phyloP scores from a whole-genome alignment of 1,140 invertebrate genomes.

The Neodiprion fabricii region DNA sequence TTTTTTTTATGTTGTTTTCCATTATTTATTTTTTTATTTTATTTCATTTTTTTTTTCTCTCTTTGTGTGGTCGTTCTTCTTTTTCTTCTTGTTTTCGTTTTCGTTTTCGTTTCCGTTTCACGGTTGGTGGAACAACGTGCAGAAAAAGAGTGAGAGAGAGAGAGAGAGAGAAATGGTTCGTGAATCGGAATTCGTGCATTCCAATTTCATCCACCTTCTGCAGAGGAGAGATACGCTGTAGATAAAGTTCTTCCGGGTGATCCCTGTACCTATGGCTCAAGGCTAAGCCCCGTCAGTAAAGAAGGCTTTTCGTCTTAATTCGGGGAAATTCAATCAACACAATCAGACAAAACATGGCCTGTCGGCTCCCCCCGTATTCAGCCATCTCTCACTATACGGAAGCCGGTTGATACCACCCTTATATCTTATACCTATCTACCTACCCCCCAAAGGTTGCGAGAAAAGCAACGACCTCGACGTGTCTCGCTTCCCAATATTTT shows the following conservation, averaged over 20 bases:
- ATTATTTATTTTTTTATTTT: slow-evolving; percentile 17
- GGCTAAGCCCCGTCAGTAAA: not conserved
- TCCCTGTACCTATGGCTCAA: too few relatives aligned
- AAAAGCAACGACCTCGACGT: not conserved
- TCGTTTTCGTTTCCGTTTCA: too few relatives aligned
- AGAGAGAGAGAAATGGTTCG: not conserved
- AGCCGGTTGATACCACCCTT: too few relatives aligned
- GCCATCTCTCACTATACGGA: too few relatives aligned
- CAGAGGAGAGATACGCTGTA: too few relatives aligned
- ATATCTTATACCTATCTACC: not conserved
- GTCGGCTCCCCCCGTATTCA: too few relatives aligned
- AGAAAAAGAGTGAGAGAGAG: too few relatives aligned
- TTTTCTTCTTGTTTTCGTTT: not conserved
- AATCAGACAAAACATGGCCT: not conserved
- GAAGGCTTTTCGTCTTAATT: not conserved
- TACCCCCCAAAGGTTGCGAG: not conserved
- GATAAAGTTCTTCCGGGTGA: too few relatives aligned
- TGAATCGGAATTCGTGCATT: too few relatives aligned
- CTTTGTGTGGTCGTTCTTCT: not conserved
- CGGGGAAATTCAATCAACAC: not conserved
- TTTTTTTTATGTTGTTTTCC: not conserved
- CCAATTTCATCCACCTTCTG: too few relatives aligned
- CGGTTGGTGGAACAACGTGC: too few relatives aligned
- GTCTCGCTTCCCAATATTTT: not conserved
- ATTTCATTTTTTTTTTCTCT: not conserved